Conservation (phyloP, 2,113 vertebrate genomes). For the Anser brachyrhynchus region DNA sequence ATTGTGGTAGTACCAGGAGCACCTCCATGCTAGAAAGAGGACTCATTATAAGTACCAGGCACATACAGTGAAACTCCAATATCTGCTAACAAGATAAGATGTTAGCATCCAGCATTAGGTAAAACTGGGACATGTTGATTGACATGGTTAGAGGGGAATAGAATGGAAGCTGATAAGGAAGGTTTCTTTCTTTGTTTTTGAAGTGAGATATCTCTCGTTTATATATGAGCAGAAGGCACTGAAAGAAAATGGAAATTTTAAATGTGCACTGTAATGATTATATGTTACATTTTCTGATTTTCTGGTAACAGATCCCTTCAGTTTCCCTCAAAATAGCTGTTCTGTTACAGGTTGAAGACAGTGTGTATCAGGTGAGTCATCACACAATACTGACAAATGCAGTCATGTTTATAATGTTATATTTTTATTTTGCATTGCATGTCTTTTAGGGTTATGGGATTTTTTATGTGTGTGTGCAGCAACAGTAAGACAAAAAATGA, state of each 20-base stretch:
- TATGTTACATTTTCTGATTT: neutral
- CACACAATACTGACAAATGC: neutral
- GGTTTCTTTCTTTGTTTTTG: neutral
- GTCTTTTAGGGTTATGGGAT: neutral
- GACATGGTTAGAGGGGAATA: neutral
- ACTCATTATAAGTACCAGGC: neutral
- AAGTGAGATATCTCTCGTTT: neutral
- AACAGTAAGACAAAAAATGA: neutral
- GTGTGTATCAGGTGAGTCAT: neutral
- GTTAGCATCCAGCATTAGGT: neutral
- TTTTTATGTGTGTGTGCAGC: neutral
- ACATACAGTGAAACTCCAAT: fast-evolving
- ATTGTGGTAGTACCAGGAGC: neutral
- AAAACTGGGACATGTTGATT: neutral
- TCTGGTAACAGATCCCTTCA: neutral
- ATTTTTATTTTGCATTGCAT: neutral
- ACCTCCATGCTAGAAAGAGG: neutral
- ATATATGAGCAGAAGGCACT: neutral
- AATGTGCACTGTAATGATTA: neutral
- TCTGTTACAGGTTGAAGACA: neutral
- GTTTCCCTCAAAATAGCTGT: neutral
- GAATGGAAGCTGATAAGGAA: neutral
- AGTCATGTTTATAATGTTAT: neutral
- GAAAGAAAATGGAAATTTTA: neutral
- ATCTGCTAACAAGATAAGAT: neutral